Evolutionary conservation across 2,888 invertebrate genomes (phyloP).

Genomic region (Ctena decussata): DNA sequence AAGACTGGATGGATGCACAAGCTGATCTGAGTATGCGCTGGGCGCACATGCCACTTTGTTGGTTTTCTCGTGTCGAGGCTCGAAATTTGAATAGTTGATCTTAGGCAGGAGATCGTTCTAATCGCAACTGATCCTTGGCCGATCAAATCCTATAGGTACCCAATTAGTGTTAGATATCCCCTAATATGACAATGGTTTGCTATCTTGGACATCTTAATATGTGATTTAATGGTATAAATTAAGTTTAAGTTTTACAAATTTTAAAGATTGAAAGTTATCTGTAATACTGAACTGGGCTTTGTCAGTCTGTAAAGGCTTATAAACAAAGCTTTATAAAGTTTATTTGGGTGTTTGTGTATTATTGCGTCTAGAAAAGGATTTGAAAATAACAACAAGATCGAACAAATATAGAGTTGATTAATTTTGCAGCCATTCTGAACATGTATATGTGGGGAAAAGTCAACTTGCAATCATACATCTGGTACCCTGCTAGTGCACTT

Average conservation of each 20-base stretch:
- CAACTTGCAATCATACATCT: no score
- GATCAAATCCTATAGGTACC: not conserved
- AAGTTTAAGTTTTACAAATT: not conserved
- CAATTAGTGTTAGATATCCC: not conserved
- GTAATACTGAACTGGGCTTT: not conserved
- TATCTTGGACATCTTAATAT: slow-evolving; percentile 3
- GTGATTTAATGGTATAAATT: slow-evolving; percentile 12
- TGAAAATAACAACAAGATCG: no score
- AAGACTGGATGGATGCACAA: no score
- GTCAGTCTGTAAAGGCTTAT: not conserved
- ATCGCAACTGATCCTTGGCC: not conserved
- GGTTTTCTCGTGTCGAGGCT: no score
- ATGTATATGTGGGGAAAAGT: no score
- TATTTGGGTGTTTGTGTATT: not conserved
- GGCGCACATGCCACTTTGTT: no score
- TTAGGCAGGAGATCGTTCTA: not conserved
- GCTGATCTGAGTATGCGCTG: no score
- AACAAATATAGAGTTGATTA: no score
- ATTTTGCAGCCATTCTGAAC: no score
- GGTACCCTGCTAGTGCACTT: no score
- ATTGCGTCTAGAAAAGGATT: not conserved
- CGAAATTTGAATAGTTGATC: not conserved
- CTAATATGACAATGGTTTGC: not conserved
- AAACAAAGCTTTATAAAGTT: not conserved
- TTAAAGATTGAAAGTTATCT: slow-evolving; percentile 1